Base-by-base conservation (phyloP, 2,888 invertebrate species). In the Rotaria magnacalcarata region DNA sequence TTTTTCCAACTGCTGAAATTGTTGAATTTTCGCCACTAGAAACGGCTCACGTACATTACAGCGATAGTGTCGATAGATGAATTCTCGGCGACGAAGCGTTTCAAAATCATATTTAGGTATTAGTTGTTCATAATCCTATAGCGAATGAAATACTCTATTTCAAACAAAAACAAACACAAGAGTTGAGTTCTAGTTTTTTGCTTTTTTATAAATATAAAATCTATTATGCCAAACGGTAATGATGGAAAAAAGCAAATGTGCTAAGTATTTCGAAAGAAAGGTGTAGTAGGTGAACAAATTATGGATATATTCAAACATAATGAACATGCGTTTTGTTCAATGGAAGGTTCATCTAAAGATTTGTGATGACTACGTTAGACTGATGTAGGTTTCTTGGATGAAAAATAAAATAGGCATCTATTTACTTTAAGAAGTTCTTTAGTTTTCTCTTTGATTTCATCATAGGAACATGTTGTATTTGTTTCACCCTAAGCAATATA, bases 251-350 rank as follows among this genome's bases (percentile, higher is more conserved):
- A 2, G 67, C 34, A 67, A 27, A 14, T n/a, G 67, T 27, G 34
- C n/a, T 67, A 3, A 67, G 27, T 11, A n/a, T 27, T 67, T 34
- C 14, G n/a, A 34, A 67, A 27, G 67, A 67, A 67, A 67, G 11
- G 67, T 67, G 34, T 34, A 67, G 16, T 2, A 67, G 67, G 34
- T 67, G 67, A 34, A 19, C 27, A 27, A 67, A 67, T 14, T 27
- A 34, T 67, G 34, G 27, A 67, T 67, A n/a, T n/a, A 27, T 67
- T 67, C 54, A 67, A 34, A 67, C n/a, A 67, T 67, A 67, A 67
- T 67, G 67, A 67, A 67, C 67, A 67, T 67, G 67, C 67, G 67
- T 67, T 67, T 67, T 67, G n/a, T 34, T 34, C 67, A 67, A 67
- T 27, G 67, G n/a, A 67, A 67, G 67, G 21, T 67, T n/a, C n/a